Percentiles rank a stretch among this genome's conserved stretches.
Conservation (phyloP, 2,797 vertebrate species). For the Cryptoprocta ferox region DNA sequence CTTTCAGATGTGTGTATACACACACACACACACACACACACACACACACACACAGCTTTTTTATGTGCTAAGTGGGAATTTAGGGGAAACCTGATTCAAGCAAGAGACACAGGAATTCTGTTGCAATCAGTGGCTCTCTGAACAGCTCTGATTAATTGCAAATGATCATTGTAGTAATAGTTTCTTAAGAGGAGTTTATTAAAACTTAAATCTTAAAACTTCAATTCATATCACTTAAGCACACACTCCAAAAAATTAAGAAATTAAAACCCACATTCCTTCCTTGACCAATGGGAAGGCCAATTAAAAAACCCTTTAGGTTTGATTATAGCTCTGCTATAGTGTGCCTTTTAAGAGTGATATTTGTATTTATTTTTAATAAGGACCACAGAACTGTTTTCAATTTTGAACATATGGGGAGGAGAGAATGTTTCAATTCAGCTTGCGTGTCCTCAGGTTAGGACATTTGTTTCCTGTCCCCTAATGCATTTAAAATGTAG, state of each 20-base stretch:
- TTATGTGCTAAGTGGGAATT: slow-evolving; percentile 69
- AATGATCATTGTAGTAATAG: background rate
- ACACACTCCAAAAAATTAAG: slow-evolving; percentile 35
- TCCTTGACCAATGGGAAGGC: background rate
- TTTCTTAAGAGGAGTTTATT: slow-evolving; percentile 65
- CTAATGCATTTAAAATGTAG: background rate
- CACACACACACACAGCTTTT: background rate
- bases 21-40: background rate
- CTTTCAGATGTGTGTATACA: background rate
- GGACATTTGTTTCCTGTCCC: background rate
- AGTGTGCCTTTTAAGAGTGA: background rate
- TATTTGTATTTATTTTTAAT: slow-evolving; percentile 25
- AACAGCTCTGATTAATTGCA: slow-evolving; percentile 48
- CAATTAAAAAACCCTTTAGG: background rate
- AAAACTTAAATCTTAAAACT: slow-evolving; percentile 56
- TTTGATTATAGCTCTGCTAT: background rate
- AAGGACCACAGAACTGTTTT: background rate
- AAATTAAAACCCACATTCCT: slow-evolving; percentile 11
- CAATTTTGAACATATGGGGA: background rate
- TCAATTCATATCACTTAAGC: slow-evolving; percentile 38
- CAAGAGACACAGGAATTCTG: slow-evolving; percentile 72
- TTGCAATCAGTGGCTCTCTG: slow-evolving; percentile 70
- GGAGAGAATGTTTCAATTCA: slow-evolving; percentile 9
- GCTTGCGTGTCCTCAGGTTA: background rate
- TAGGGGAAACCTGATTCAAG: slow-evolving; percentile 72